phyloP scores from a whole-genome alignment of 2,888 invertebrate species.

The Lasioglossum vierecki region DNA sequence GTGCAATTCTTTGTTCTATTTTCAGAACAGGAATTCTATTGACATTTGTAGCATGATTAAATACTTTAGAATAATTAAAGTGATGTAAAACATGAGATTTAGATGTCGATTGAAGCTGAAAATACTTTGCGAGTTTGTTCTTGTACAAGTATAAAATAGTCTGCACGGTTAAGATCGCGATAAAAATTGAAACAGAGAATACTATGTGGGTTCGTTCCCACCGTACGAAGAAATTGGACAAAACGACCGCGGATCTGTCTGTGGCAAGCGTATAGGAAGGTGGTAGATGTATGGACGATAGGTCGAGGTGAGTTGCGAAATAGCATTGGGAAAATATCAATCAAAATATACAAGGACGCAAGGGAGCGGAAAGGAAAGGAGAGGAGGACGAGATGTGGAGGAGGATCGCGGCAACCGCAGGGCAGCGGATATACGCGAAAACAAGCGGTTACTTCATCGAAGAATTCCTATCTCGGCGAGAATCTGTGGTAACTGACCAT shows the following conservation, averaged over 20 bases:
- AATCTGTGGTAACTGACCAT: conserved; percentile 52
- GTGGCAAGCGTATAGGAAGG: not conserved
- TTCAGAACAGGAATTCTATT: too few species aligned
- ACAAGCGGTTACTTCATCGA: conserved; percentile 57
- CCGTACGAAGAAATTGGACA: not conserved
- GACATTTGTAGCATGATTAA: too few species aligned
- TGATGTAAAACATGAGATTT: too few species aligned
- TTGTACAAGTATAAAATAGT: not conserved
- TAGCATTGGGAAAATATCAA: conserved; percentile 34
- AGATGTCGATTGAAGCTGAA: not conserved
- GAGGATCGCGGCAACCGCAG: conserved; percentile 6
- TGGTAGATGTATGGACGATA: not conserved
- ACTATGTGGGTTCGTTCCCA: not conserved
- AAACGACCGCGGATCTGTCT: not conserved
- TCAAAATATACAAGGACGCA: conserved; percentile 23
- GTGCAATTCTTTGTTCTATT: not conserved
- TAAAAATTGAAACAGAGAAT: not conserved
- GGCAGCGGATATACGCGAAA: conserved; percentile 39
- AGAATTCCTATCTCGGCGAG: conserved; percentile 53
- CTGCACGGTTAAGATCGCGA: not conserved
- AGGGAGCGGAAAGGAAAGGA: conserved; percentile 5
- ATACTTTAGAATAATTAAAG: too few species aligned
- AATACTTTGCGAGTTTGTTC: not conserved
- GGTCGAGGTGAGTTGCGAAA: not conserved
- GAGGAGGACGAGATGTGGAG: not conserved